Conservation (phyloP, 1,140 invertebrate species). For the Drosophila fuyamai region DNA sequence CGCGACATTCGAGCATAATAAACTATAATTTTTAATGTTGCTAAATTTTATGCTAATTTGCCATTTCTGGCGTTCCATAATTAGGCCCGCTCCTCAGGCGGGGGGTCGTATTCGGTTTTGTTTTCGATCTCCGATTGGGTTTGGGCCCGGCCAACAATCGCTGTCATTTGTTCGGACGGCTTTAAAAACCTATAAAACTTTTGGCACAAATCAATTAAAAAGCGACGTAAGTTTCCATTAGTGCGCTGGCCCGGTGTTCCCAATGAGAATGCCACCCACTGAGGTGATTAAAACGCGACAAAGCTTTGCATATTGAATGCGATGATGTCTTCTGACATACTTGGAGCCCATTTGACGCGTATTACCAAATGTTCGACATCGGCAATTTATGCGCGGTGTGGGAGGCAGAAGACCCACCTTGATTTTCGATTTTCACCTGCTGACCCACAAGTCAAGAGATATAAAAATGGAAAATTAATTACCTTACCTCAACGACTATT, state of each 20-base stretch:
- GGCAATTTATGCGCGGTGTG: slow-evolving; percentile 44
- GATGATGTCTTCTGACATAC: slow-evolving; percentile 31
- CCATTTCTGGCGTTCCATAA: slow-evolving; percentile 71
- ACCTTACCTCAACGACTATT: slow-evolving; percentile 20
- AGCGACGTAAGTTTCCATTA: slow-evolving; percentile 46
- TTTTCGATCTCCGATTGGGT: slow-evolving; percentile 7
- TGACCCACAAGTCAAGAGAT: slow-evolving; percentile 53
- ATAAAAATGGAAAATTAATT: slow-evolving; percentile 35
- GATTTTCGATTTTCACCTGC: slow-evolving; percentile 64
- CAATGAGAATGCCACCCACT: slow-evolving; percentile 73
- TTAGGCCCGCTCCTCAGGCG: slow-evolving; percentile 48
- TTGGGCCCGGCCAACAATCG: slow-evolving; percentile 24
- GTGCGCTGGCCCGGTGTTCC: slow-evolving; percentile 22
- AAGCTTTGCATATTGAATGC: slow-evolving; percentile 69
- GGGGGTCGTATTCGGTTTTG: slow-evolving; percentile 3
- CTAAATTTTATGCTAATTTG: slow-evolving; percentile 80
- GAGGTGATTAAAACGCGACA: slow-evolving; percentile 67
- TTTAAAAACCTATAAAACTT: slow-evolving; percentile 62
- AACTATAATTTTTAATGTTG: slow-evolving; percentile 73
- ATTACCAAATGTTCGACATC: slow-evolving; percentile 62
- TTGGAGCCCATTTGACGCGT: slow-evolving; percentile 43
- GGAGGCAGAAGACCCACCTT: slow-evolving; percentile 24
- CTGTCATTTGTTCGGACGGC: slow-evolving; percentile 37
- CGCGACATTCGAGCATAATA: slow-evolving; percentile 48
- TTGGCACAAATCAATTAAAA: slow-evolving; percentile 80